A percentile compares a stretch with the other conserved stretches of the same genome.
Evolutionary conservation across 1,140 invertebrate species (phyloP).

Genomic region (Rhagoletis pomonella): DNA sequence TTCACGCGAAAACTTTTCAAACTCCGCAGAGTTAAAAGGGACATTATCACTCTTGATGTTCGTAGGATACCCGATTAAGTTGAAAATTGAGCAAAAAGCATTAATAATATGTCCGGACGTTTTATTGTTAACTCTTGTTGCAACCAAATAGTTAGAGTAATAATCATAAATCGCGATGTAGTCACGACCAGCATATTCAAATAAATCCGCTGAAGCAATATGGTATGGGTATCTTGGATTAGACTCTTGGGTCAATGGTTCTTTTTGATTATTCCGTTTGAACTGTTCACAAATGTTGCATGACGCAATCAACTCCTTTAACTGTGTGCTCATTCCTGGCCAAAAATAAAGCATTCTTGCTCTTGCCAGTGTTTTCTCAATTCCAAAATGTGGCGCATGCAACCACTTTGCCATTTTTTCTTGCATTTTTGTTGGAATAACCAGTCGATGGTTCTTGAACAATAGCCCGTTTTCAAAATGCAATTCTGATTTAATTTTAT

Average conservation of each 20-base stretch:
- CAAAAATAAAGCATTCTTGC: conserved; percentile 54
- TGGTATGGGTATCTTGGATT: conserved; percentile 41
- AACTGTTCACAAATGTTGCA: conserved; percentile 58
- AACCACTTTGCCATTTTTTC: conserved; percentile 12
- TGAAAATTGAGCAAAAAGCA: no score
- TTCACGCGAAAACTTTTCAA: no score
- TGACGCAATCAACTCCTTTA: conserved; percentile 32
- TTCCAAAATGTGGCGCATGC: conserved; percentile 53
- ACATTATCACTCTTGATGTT: no score
- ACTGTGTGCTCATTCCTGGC: conserved; percentile 49
- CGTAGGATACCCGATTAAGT: no score
- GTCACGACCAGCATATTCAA: no score
- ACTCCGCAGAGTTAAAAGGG: no score
- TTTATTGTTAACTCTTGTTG: no score
- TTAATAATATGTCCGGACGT: no score
- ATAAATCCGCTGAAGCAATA: no score
- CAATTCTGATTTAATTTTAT: conserved; percentile 28
- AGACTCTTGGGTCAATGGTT: conserved; percentile 26
- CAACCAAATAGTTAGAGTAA: no score
- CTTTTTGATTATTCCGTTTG: conserved; percentile 54
- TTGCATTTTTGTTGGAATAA: conserved; percentile 46
- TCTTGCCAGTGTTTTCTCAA: conserved; percentile 51
- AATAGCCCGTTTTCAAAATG: conserved; percentile 56
- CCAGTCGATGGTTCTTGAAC: conserved; percentile 42
- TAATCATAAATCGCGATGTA: no score